Base-by-base conservation (phyloP, 2,113 vertebrate species). In the Halcyon malimbica region DNA sequence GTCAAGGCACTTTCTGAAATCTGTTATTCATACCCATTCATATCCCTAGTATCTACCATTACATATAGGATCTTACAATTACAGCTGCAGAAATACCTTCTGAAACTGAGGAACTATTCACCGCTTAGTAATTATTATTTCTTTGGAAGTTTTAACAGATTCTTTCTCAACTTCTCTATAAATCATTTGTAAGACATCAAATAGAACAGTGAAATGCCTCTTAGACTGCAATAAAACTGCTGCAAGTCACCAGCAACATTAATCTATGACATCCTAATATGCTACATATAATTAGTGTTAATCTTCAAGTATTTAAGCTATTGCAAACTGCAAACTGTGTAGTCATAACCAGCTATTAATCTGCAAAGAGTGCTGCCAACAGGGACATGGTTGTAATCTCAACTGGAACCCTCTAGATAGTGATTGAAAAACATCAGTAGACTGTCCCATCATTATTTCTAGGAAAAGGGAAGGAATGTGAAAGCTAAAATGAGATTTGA, bases 221-320 rank as follows among this genome's bases (percentile, higher is more conserved):
- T 71, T 71, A 83, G 23, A n/a, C 71, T 96, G 62, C 70, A 96
- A n/a, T 70, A 83, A 93, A 95, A 93, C 51, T 88, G 39, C 62
- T 95, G 20, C 50, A 89, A 95, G 68, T 92, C 37, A 87, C 73
- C 63, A 39, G 56, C 81, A 96, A 83, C 17, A 69, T 84, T 79
- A 78, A 67, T 77, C 12, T 83, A 54, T 37, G n/a, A 51, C 87
- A 87, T 65, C 16, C 81, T 94, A 93, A 91, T 87, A 95, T 71
- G 51, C n/a, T 94, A 74, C 15, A 41, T 64, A 73, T 63, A 97
- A 94, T 95, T 94, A 76, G 21, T 87, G 31, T 16, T 96, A 91
- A 92, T 90, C 71, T 94, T 96, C 42, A 94, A 91, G 41, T 7
- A 39, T 70, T 88, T 93, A 94, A 90, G 39, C 42, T 16, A 94